Evolutionary conservation across 2,888 invertebrate genomes (phyloP).

Genomic region (Thereva unica): DNA sequence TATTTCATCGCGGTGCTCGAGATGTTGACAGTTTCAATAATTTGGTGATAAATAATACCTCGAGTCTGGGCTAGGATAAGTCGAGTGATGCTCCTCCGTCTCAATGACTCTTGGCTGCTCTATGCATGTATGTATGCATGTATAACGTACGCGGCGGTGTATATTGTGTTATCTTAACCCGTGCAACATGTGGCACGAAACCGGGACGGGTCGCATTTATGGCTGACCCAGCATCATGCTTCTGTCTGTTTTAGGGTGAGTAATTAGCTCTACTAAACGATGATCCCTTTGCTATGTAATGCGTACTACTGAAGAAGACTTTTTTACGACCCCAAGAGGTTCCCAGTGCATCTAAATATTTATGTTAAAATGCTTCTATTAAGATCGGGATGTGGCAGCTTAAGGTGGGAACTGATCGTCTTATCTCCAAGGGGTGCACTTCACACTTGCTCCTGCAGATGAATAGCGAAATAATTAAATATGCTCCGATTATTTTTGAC

Average conservation of each 20-base stretch:
- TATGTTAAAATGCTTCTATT: constrained; percentile 34
- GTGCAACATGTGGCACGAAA: constrained; percentile 22
- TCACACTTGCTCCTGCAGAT: background rate
- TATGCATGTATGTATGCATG: constrained; percentile 4
- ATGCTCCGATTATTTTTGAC: too few relatives aligned
- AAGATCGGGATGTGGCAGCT: constrained; percentile 22
- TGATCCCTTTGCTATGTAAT: constrained; percentile 12
- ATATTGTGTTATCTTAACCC: constrained; percentile 8
- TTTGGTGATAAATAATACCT: constrained; percentile 40
- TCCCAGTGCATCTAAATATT: constrained; percentile 39
- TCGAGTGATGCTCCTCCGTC: background rate
- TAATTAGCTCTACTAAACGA: constrained; percentile 16
- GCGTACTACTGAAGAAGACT: constrained; percentile 16
- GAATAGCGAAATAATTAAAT: too few relatives aligned
- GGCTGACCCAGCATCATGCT: constrained; percentile 1
- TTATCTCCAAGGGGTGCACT: constrained; percentile 11
- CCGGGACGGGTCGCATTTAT: constrained; percentile 17
- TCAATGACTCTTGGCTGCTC: background rate
- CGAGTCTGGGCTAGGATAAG: constrained; percentile 5
- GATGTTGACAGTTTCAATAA: constrained; percentile 42
- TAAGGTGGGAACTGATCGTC: constrained; percentile 14
- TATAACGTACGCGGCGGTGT: constrained; percentile 13
- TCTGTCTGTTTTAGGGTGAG: constrained; percentile 11
- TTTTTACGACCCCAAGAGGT: constrained; percentile 12
- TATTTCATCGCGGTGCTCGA: constrained; percentile 37